Evolutionary conservation across 2,113 vertebrate species (phyloP).

Genomic region (Ailuropoda melanoleuca): DNA sequence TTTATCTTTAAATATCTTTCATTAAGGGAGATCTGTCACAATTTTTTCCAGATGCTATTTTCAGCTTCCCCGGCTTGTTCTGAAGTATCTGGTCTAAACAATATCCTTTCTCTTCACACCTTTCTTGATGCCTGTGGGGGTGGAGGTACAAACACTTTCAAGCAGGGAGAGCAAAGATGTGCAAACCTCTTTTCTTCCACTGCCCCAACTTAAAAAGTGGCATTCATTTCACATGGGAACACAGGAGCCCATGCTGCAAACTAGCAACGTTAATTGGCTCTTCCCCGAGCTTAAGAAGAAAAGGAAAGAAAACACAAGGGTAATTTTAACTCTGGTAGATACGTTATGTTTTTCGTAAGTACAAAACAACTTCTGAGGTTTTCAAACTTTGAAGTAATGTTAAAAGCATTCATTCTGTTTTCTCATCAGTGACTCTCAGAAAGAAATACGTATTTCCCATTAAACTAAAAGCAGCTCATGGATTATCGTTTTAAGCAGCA

Average conservation of each 20-base stretch:
- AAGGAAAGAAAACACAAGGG: background rate
- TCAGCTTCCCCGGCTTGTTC: background rate
- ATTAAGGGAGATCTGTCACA: constrained; percentile 32
- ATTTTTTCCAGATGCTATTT: background rate
- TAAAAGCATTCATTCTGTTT: background rate
- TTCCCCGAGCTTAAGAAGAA: background rate
- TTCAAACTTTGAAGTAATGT: background rate
- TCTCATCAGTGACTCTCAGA: background rate
- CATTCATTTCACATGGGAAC: background rate
- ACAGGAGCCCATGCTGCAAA: background rate
- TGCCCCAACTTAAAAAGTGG: background rate
- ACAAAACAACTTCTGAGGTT: background rate
- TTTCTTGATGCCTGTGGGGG: background rate
- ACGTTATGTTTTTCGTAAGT: background rate
- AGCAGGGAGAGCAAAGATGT: background rate
- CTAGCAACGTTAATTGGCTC: background rate
- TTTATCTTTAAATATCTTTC: constrained; percentile 55
- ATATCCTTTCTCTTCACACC: constrained; percentile 11
- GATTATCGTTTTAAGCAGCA: background rate
- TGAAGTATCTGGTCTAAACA: constrained; percentile 37
- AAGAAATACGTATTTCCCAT: background rate
- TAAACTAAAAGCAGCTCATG: background rate
- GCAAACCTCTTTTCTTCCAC: background rate
- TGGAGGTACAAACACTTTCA: background rate
- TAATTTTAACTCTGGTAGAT: background rate